Evolutionary conservation across 2,888 invertebrate species (phyloP).

Genomic region (Scrobipalpa atriplicella): DNA sequence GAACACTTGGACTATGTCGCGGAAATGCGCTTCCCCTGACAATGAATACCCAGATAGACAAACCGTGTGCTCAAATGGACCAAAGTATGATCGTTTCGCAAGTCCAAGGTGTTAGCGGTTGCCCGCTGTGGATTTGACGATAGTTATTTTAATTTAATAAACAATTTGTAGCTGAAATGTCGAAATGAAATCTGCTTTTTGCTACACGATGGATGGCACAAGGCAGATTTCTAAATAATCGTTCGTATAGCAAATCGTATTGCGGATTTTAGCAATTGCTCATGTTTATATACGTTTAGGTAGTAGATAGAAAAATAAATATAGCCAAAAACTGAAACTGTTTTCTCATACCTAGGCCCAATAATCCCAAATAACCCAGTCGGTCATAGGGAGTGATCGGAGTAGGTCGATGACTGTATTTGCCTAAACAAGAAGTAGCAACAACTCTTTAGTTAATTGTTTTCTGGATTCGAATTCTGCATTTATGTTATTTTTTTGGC

Average conservation of each 20-base stretch:
- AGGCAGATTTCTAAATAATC: conserved; percentile 13
- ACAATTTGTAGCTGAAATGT: conserved; percentile 17
- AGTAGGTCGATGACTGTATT: too few relatives aligned
- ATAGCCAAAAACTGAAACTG: conserved; percentile 24
- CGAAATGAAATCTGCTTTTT: conserved; percentile 19
- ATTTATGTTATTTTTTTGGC: too few relatives aligned
- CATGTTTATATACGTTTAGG: conserved; percentile 16
- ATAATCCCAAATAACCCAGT: neutral
- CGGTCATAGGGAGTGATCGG: neutral
- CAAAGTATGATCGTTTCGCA: conserved; percentile 69
- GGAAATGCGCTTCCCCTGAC: conserved; percentile 85
- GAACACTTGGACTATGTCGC: conserved; percentile 84
- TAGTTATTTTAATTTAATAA: conserved; percentile 19
- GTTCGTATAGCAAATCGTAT: neutral
- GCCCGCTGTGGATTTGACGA: conserved; percentile 18
- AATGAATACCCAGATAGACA: conserved; percentile 49
- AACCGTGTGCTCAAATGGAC: conserved; percentile 78
- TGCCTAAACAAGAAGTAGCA: too few relatives aligned
- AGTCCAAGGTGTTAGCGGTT: conserved; percentile 11
- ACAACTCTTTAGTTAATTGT: too few relatives aligned
- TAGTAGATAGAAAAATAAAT: conserved; percentile 20
- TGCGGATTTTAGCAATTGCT: conserved; percentile 12
- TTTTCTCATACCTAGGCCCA: neutral
- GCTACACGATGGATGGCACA: neutral
- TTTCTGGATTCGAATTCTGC: too few relatives aligned